Evolutionary conservation across 2,113 vertebrate species (phyloP).

Genomic region (Oncorhynchus tshawytscha): DNA sequence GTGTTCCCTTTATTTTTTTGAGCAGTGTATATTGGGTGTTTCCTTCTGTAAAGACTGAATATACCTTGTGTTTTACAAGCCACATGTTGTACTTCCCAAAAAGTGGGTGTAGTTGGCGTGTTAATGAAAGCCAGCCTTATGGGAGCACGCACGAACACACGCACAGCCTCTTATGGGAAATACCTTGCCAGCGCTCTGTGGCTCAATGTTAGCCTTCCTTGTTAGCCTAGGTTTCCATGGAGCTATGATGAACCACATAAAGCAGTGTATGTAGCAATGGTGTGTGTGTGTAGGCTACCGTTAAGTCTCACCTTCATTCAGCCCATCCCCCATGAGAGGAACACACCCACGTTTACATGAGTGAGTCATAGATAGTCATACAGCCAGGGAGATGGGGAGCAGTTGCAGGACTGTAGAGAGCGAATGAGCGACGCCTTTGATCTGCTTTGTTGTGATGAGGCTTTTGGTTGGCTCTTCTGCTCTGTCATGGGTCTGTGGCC

Average conservation of each 20-base stretch:
- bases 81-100: not conserved
- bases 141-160: not conserved
- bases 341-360: not conserved
- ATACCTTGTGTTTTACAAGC: not conserved
- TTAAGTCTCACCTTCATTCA: too few relatives aligned
- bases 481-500: not conserved
- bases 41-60: not conserved
- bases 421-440: not conserved
- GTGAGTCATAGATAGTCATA: not conserved
- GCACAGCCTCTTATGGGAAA: not conserved
- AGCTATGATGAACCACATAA: not conserved
- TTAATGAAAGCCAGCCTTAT: not conserved
- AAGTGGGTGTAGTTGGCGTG: not conserved
- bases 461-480: not conserved
- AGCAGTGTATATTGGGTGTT: not conserved
- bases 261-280: not conserved
- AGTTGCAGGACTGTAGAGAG: too few relatives aligned
- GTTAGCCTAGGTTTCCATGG: constrained; percentile 9
- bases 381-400: too few relatives aligned
- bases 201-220: not conserved
- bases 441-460: not conserved
- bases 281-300: not conserved
- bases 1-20: too few relatives aligned
- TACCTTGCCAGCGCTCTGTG: not conserved
- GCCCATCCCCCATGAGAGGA: too few relatives aligned